These are phyloP conservation scores for Marisa cornuarietis DNA, from an alignment of 1,140 invertebrate species.

Conservation along the genomic window DNA sequence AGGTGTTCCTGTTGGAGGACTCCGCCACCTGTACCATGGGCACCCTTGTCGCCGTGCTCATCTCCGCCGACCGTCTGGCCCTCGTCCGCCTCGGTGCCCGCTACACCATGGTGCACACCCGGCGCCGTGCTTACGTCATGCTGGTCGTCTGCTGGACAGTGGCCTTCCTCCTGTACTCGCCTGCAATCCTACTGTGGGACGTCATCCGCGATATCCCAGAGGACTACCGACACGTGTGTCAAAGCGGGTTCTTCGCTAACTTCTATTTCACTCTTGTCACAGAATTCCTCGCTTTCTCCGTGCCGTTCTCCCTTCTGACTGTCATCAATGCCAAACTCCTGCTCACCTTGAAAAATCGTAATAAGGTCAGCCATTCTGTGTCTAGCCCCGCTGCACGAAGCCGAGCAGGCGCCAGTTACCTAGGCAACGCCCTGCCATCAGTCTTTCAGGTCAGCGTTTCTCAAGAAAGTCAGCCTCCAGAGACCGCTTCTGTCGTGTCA, in stretches of 20 bases:
- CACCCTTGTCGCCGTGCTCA: constrained; percentile 26
- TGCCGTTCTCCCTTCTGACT: constrained; percentile 38
- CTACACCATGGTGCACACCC: constrained; percentile 5
- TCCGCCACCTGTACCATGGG: constrained; percentile 36
- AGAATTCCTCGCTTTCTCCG: constrained; percentile 42
- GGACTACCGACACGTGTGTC: constrained; percentile 36
- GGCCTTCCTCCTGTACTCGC: constrained; percentile 42
- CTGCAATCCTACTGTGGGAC: constrained; percentile 52
- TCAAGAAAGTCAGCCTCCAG: too few relatives aligned
- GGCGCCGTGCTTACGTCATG: constrained; percentile 1
- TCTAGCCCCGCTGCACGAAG: too few relatives aligned
- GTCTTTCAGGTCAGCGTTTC: too few relatives aligned
- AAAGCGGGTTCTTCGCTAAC: constrained; percentile 45
- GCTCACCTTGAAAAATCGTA: constrained; percentile 31
- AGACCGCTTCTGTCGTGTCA: too few relatives aligned
- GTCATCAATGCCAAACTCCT: constrained; percentile 40
- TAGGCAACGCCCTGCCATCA: too few relatives aligned
- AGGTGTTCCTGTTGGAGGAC: constrained; percentile 42
- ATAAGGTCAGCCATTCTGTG: background rate
- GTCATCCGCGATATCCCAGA: constrained; percentile 32
- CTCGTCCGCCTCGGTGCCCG: constrained; percentile 1
- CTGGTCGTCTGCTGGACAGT: constrained; percentile 34
- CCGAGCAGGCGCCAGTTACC: too few relatives aligned
- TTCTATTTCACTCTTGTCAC: constrained; percentile 38
- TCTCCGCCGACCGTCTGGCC: constrained; percentile 25